These are phyloP conservation scores for Aythya baeri DNA, from an alignment of 2,113 vertebrate species.

Conservation along the genomic window DNA sequence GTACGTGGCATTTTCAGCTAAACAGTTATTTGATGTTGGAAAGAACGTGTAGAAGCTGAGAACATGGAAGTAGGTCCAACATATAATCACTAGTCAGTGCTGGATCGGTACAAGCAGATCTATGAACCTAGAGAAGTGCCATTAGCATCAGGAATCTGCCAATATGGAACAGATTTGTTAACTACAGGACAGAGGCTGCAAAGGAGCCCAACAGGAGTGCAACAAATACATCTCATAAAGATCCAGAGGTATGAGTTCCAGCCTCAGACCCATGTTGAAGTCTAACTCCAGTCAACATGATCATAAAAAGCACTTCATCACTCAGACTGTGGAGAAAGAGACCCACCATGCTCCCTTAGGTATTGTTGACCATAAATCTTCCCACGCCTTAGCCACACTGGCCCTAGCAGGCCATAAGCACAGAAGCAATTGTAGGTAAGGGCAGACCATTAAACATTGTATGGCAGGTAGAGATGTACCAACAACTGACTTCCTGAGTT, in stretches of 20 bases:
- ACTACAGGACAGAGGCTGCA: background rate
- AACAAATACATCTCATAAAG: background rate
- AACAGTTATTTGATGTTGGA: background rate
- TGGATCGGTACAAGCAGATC: background rate
- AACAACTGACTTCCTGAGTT: background rate
- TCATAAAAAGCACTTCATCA: background rate
- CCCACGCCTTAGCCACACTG: accelerated
- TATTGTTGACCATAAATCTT: background rate
- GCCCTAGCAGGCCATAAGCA: background rate
- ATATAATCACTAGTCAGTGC: background rate
- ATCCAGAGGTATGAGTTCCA: background rate
- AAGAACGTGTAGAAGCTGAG: background rate
- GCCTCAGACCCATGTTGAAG: background rate
- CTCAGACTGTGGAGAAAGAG: background rate
- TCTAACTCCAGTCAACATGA: background rate
- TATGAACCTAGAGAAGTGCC: background rate
- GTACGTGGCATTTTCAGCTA: background rate
- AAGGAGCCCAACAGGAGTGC: background rate
- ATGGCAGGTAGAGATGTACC: background rate
- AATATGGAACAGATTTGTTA: background rate
- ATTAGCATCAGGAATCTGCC: background rate
- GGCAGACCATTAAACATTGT: background rate
- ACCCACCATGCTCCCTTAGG: background rate
- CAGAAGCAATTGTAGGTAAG: accelerated
- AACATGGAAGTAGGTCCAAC: background rate